Base-by-base conservation (phyloP, 2,797 vertebrate species). In the Pangasius larnaudii region DNA sequence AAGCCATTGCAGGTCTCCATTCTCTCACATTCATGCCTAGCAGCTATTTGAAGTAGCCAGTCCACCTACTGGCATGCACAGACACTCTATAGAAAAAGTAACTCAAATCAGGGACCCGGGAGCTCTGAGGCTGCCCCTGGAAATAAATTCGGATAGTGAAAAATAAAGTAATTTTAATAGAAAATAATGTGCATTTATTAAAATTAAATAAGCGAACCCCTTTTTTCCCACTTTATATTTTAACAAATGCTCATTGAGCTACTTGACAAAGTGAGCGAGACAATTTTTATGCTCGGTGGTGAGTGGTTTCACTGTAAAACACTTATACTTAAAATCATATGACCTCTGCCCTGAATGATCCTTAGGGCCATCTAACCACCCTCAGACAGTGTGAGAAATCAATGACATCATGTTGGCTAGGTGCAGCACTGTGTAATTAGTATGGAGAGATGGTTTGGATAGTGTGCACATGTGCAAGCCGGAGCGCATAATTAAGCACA, bases 271-370 rank as follows among this genome's bases (percentile, higher is more conserved):
- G 3, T 56, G 10, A 33, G 49, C 7, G 9, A 19, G n/a, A 56
- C 16, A 22, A 19, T 39, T 53, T 16, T 75, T n/a, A 51, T 30
- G 14, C 74, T 19, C 6, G 0, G 18, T 56, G 9, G 56, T 61
- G 56, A 67, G 49, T 18, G 33, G n/a, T 49, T 87, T 89, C 87
- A 89, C 88, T 87, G 90, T 92, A 90, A 92, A 92, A 92, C 84
- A 86, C 87, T 87, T 90, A 85, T 86, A 69, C 27, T 88, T 81
- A 88, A 33, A 80, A 59, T 80, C 30, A 58, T 36, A 39, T 36
- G 19, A 80, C 78, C 78, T 58, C 19, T 79, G 51, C 16, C 53
- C 14, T 30, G 49, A 78, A 86, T 82, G 22, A 63, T 83, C 36
- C 36, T 65, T 27, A 49, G 59, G 24, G 39, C n/a, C 91, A 91